A percentile compares a stretch with the other conserved stretches of the same genome.
Evolutionary conservation across 2,888 invertebrate genomes (phyloP).

Genomic region (Agriopis marginaria): DNA sequence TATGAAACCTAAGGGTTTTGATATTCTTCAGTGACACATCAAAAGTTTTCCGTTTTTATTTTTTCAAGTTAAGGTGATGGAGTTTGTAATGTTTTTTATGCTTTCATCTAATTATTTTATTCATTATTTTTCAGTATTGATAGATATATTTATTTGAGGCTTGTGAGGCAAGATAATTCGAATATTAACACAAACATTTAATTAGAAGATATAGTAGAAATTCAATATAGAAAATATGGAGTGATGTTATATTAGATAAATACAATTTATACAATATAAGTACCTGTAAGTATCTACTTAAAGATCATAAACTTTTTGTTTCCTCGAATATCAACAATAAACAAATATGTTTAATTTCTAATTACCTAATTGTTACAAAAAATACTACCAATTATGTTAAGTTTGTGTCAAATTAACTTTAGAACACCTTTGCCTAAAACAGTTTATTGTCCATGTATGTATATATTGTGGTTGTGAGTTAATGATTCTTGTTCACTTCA

Average conservation of each 20-base stretch:
- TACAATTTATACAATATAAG: slow-evolving; percentile 16
- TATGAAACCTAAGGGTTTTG: no score
- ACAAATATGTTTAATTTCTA: slow-evolving; percentile 23
- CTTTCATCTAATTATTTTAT: slow-evolving; percentile 14
- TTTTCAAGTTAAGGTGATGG: background rate
- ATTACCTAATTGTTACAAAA: background rate
- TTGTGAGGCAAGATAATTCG: slow-evolving; percentile 39
- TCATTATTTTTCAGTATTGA: slow-evolving; percentile 44
- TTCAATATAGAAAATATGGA: slow-evolving; percentile 27
- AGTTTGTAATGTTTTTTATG: background rate
- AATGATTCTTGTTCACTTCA: slow-evolving; percentile 67
- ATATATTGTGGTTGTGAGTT: slow-evolving; percentile 81
- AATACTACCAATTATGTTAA: background rate
- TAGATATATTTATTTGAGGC: slow-evolving; percentile 48
- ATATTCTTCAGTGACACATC: no score
- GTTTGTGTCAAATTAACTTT: slow-evolving; percentile 6
- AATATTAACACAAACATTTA: slow-evolving; percentile 36
- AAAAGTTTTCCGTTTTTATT: background rate
- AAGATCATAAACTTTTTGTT: slow-evolving; percentile 5
- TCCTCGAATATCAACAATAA: slow-evolving; percentile 27
- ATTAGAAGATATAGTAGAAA: slow-evolving; percentile 31
- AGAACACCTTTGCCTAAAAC: slow-evolving; percentile 21
- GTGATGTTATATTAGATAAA: slow-evolving; percentile 35
- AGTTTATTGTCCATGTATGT: slow-evolving; percentile 59
- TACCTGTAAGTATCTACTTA: slow-evolving; percentile 2